Conservation (phyloP, 35 echinoderm and acorn worm species). For the Lytechinus variegatus region DNA sequence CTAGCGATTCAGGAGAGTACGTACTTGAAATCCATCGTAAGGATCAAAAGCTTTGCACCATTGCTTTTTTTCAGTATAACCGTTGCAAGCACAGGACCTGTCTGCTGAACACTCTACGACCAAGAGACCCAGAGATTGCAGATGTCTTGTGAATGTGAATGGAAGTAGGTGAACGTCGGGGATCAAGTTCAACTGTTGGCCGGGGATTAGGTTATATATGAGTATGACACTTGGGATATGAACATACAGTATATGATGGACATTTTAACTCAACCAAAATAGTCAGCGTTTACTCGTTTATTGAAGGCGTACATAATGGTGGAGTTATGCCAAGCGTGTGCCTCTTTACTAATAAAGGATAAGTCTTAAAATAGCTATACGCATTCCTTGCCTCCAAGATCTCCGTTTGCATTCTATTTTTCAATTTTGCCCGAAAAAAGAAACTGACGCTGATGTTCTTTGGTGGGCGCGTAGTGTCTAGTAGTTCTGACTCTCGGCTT, state of each 20-base stretch:
- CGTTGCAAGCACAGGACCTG: not conserved
- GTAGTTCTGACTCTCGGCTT: too few species aligned
- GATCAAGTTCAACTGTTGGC: not conserved
- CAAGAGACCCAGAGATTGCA: not conserved
- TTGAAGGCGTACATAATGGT: too few species aligned
- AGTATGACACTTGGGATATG: not conserved
- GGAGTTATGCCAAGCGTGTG: too few species aligned
- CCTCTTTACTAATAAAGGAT: not conserved
- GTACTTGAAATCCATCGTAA: not conserved
- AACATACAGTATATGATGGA: too few species aligned
- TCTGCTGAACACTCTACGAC: not conserved
- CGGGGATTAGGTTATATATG: not conserved
- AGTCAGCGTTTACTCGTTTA: too few species aligned
- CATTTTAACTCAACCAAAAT: too few species aligned
- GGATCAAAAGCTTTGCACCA: not conserved
- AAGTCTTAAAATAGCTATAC: not conserved
- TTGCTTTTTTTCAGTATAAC: not conserved
- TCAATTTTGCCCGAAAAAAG: not conserved
- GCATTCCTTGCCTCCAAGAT: not conserved
- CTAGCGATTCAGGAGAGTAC: not conserved
- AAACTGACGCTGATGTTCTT: not conserved
- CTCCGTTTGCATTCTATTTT: not conserved
- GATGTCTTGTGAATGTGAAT: not conserved
- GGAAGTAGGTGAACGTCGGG: not conserved
- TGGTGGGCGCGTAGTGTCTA: too few species aligned